Evolutionary conservation across 2,113 vertebrate species (phyloP).

Genomic region (Rallus limicola): DNA sequence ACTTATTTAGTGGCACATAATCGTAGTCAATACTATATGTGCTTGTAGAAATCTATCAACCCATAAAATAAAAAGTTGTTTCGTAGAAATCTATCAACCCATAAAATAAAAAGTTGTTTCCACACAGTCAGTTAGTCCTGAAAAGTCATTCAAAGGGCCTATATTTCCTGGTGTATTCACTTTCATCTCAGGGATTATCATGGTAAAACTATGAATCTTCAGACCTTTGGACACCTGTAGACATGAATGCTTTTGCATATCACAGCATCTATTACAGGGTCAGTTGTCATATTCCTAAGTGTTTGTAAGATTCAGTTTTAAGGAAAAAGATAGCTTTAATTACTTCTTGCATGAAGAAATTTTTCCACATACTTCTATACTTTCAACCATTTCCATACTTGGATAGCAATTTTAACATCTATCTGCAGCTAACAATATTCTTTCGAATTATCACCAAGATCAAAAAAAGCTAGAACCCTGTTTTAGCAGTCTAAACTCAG

Average conservation of each 20-base stretch:
- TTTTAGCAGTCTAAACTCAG: neutral
- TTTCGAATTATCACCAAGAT: neutral
- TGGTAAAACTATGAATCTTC: neutral
- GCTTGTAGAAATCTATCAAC: neutral
- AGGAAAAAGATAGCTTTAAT: neutral
- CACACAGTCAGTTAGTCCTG: neutral
- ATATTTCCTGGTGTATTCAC: neutral
- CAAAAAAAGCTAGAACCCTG: neutral
- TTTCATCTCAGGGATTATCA: neutral
- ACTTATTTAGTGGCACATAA: neutral
- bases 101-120: neutral
- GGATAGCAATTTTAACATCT: neutral
- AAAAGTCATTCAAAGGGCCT: neutral
- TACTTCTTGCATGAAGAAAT: neutral
- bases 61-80: neutral
- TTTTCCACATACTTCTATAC: neutral
- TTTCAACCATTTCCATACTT: neutral
- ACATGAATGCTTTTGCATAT: neutral
- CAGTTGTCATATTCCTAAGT: neutral
- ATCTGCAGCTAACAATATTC: neutral
- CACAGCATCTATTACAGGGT: neutral
- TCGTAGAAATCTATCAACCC: neutral
- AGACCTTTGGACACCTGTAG: neutral
- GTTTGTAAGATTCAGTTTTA: neutral
- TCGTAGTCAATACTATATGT: rapidly evolving